Conservation (phyloP, 2,797 vertebrate species). For the Podarcis lilfordi region DNA sequence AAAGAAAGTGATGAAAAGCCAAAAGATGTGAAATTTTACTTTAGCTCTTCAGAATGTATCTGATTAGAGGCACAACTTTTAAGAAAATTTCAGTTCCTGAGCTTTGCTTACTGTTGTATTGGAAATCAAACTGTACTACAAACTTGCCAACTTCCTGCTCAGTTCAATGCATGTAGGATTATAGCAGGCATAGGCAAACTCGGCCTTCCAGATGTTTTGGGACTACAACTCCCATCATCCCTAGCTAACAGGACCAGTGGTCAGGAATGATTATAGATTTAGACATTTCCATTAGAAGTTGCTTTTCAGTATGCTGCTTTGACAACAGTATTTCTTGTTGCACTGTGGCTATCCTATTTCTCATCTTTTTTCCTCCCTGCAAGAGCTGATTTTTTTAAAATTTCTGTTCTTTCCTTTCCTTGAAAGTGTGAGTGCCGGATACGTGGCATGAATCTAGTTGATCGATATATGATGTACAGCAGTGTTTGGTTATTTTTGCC, state of each 20-base stretch:
- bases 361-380: not conserved
- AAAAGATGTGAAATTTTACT: constrained; percentile 50
- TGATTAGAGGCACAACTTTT: constrained; percentile 7
- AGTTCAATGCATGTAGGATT: not conserved
- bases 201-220: no score
- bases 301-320: not conserved
- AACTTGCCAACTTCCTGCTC: not conserved
- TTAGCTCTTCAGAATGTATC: constrained; percentile 28
- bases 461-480: not conserved
- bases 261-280: not conserved
- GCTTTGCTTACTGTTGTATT: not conserved
- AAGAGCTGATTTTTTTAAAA: not conserved
- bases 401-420: not conserved
- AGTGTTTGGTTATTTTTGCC: not conserved
- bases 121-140: not conserved
- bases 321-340: not conserved
- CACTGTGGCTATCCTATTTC: not conserved
- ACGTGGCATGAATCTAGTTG: not conserved
- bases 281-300: not conserved
- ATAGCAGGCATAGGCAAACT: no score
- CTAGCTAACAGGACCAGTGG: no score
- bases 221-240: no score
- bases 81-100: not conserved
- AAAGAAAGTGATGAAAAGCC: constrained; percentile 34
- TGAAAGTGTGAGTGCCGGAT: not conserved